Base-by-base conservation (phyloP, 2,797 vertebrate species). In the Hydrophis major region DNA sequence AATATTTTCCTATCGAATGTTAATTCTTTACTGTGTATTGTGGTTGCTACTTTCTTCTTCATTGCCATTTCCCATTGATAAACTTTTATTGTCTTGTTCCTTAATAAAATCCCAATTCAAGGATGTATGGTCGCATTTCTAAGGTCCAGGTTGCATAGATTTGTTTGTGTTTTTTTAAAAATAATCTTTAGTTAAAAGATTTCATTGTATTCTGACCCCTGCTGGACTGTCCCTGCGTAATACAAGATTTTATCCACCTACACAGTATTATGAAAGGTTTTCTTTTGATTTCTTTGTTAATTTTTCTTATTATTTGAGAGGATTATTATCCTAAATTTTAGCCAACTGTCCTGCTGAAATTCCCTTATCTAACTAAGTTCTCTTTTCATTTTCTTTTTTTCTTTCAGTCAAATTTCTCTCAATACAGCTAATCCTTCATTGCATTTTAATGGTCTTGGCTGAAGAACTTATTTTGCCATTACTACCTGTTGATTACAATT, bases 401-500 rank as follows among this genome's bases (percentile, higher is more conserved):
- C 4, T 74, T 74, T 83, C 74, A 83, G 37, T 47, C 74, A 83
- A 25, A 97, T 97, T 97, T 97, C 97, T 97, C 95, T 97, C 97
- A 96, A 97, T 96, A 93, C 78, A 95, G 95, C 97, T 98, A 97
- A 98, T 97, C 96, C 96, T 95, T 95, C 94, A 93, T 87, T 95
- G 92, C 92, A 94, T 96, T 97, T 95, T 97, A 98, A 97, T 96
- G 96, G 96, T 97, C 97, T 96, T 95, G 97, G 95, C 97, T 97
- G 88, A 88, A 56, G 94, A 96, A 92, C 5, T 7, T 95, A 90
- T 96, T 97, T 97, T 95, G 96, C 97, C 96, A 98, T 98, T 98
- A 98, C 97, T 98, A 97, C 98, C 97, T 98, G 97, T 98, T 97
- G 97, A 97, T 97, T 95, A 95, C 97, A 97, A 98, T 98, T 97